Conservation (phyloP, 2,797 vertebrate genomes). For the Crypturellus tataupa region DNA sequence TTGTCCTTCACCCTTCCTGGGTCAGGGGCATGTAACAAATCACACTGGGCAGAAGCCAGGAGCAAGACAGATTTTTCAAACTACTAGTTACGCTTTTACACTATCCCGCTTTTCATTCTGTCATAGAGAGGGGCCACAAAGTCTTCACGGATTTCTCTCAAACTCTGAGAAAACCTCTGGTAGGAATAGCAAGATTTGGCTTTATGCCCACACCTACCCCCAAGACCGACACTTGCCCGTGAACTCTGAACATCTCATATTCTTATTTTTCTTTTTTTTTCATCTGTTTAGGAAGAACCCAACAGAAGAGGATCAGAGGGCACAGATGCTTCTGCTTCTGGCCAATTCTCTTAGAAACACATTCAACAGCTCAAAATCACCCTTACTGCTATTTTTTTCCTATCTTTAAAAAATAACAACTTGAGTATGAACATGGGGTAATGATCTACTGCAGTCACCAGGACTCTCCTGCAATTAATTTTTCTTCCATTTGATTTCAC, state of each 20-base stretch:
- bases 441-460: background rate
- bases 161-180: background rate
- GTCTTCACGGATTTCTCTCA: fast-evolving
- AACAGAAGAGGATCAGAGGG: background rate
- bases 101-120: background rate
- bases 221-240: background rate
- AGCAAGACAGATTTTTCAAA: background rate
- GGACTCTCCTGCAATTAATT: background rate
- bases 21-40: background rate
- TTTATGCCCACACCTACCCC: background rate
- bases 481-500: background rate
- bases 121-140: background rate
- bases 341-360: background rate
- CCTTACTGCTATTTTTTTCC: background rate
- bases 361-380: background rate
- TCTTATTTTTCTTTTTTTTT: background rate
- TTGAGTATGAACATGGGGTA: background rate
- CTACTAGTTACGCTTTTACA: background rate
- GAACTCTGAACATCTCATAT: background rate
- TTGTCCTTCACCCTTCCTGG: background rate
- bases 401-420: background rate
- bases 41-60: background rate
- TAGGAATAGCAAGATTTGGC: background rate
- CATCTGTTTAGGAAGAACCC: background rate
- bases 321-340: background rate